These are phyloP conservation scores for Asarcornis scutulata DNA, from an alignment of 2,113 vertebrate genomes.

Conservation along the genomic window DNA sequence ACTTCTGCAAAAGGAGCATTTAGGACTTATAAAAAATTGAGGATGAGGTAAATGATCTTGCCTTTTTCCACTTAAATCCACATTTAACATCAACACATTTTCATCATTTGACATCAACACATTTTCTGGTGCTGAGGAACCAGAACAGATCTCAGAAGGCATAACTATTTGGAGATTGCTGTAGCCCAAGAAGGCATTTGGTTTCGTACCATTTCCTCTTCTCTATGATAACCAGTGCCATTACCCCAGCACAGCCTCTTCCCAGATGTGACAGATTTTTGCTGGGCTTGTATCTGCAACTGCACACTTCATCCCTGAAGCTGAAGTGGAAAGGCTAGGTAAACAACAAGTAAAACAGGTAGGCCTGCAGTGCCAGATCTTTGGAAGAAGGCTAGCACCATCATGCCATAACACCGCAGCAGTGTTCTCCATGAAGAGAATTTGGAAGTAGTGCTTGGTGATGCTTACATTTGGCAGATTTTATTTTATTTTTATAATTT, in stretches of 20 bases:
- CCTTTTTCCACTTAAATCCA: neutral
- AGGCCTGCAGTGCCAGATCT: neutral
- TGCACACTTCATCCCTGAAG: neutral
- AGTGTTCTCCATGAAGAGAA: too few species aligned
- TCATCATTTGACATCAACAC: neutral
- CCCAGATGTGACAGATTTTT: neutral
- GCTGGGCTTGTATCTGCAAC: neutral
- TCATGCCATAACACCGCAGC: accelerated
- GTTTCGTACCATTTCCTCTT: neutral
- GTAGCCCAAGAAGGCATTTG: accelerated
- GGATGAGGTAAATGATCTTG: neutral
- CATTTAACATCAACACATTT: neutral
- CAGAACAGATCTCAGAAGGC: neutral
- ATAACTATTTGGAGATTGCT: neutral
- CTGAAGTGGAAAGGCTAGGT: neutral
- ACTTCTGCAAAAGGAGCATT: neutral
- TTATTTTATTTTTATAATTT: neutral
- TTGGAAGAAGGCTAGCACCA: neutral
- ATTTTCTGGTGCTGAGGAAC: neutral
- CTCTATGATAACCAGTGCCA: neutral
- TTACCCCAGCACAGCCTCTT: neutral
- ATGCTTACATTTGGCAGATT: neutral
- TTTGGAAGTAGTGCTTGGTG: neutral
- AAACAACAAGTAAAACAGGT: neutral
- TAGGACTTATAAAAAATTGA: neutral